A percentile compares a stretch with the other conserved stretches of the same genome.
phyloP scores from a whole-genome alignment of 2,797 vertebrate species.

The Xenops minutus region DNA sequence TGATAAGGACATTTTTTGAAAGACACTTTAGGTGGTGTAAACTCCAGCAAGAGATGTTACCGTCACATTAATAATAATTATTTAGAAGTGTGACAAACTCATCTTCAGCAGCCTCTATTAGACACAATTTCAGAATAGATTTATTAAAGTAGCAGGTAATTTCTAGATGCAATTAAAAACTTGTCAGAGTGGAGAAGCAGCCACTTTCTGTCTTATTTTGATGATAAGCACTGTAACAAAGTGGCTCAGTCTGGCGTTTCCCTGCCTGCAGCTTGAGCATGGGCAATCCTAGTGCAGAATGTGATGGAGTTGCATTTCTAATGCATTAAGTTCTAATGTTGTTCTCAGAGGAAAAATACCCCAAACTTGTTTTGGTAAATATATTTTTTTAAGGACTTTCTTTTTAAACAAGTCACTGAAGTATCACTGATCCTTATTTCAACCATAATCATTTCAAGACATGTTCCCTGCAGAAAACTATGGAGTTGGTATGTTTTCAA shows the following conservation, averaged over 20 bases:
- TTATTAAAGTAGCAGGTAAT: constrained; percentile 28
- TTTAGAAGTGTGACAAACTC: constrained; percentile 18
- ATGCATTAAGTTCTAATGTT: background rate
- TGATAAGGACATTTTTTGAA: background rate
- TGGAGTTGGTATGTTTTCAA: background rate
- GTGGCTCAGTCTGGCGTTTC: background rate
- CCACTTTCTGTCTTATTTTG: background rate
- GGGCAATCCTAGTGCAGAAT: background rate
- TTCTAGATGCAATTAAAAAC: constrained; percentile 37
- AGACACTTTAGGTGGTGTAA: background rate
- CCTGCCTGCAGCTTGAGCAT: background rate
- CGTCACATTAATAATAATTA: constrained; percentile 46
- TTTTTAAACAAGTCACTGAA: background rate
- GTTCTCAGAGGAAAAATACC: background rate
- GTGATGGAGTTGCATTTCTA: background rate
- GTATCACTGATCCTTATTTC: background rate
- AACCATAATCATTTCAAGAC: background rate
- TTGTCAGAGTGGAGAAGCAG: constrained; percentile 11
- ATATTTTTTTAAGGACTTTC: background rate
- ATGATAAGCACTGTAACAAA: constrained; percentile 5
- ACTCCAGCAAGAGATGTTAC: background rate
- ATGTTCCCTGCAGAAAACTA: background rate
- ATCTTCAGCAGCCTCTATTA: constrained; percentile 15
- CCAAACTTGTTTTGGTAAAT: background rate
- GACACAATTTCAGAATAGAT: background rate